Conservation (phyloP, 2,888 invertebrate genomes). For the Coelogynopora nodosa region DNA sequence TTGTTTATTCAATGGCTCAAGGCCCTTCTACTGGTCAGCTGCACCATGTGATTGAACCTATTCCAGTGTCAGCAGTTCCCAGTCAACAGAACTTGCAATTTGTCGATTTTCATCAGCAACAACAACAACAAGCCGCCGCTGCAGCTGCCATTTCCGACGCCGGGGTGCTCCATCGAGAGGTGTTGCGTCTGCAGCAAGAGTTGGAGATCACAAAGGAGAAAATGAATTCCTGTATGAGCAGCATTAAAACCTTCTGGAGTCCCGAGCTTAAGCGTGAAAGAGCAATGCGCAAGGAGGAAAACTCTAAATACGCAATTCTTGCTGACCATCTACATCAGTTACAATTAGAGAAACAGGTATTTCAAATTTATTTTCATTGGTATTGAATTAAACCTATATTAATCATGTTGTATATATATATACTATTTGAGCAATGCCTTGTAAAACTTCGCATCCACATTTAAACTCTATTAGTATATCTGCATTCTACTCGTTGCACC, state of each 20-base stretch:
- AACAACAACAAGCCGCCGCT: background rate
- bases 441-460: no score
- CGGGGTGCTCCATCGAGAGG: slow-evolving; percentile 73
- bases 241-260: slow-evolving; percentile 99
- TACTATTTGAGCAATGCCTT: no score
- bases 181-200: slow-evolving; percentile 75
- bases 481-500: no score
- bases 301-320: slow-evolving; percentile 72
- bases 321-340: slow-evolving; percentile 46
- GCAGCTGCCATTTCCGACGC: background rate
- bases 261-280: slow-evolving; percentile 98
- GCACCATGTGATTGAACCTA: background rate
- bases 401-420: no score
- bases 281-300: slow-evolving; percentile 90
- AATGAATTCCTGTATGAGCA: slow-evolving; percentile 95
- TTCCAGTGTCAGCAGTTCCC: background rate
- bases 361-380: no score
- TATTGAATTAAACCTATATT: no score
- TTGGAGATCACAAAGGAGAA: slow-evolving; percentile 93
- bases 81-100: background rate
- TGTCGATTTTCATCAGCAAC: background rate
- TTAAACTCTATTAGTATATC: no score
- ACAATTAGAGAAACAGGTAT: slow-evolving; percentile 46
- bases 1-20: background rate
- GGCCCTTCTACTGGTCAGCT: background rate